Base-by-base conservation (phyloP, 2,113 vertebrate species). In the Leuciscus idus region DNA sequence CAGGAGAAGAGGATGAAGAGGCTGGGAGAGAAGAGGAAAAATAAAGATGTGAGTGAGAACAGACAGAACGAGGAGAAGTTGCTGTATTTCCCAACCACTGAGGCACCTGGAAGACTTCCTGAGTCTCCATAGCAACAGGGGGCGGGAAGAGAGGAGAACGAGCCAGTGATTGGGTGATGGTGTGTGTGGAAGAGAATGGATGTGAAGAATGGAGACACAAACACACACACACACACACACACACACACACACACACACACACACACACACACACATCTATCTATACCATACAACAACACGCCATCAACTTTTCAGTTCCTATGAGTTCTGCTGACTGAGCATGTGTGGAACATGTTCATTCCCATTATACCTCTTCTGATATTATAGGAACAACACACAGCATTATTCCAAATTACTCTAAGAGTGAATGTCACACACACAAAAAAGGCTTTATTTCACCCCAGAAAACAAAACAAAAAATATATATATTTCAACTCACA, bases 61-160 rank as follows among this genome's bases (percentile, higher is more conserved):
- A 66, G 55, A 61, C 26, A 10, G 3, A 73, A 73, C 6, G 0
- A 80, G 77, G 61, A 70, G 80, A 80, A 81, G 70, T 78, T 86
- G 70, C 48, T 84, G 81, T 36, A 85, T 50, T 79, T 74, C 46
- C 8, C 28, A 89, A 81, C 43, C 85, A 52, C 57, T 59, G 55
- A 83, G 80, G 74, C 33, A 87, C 88, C 86, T 84, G 86, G 78
- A 82, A 89, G 84, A 84, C 84, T 87, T 89, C 80, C 84, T 59
- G 80, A 87, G 88, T 89, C 83, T 87, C 88, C 86, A 89, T 89
- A 87, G 88, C 88, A 89, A 89, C 88, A 89, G 66, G 78, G 86
- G 88, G 86, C 52, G 88, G 88, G 83, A 15, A 76, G 30, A 87
- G 21, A 73, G 78, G 46, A 48, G n/a, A 39, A 12, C 28, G 17